Base-by-base conservation (phyloP, 2,113 vertebrate species). In the Neolamprologus cancellatus region DNA sequence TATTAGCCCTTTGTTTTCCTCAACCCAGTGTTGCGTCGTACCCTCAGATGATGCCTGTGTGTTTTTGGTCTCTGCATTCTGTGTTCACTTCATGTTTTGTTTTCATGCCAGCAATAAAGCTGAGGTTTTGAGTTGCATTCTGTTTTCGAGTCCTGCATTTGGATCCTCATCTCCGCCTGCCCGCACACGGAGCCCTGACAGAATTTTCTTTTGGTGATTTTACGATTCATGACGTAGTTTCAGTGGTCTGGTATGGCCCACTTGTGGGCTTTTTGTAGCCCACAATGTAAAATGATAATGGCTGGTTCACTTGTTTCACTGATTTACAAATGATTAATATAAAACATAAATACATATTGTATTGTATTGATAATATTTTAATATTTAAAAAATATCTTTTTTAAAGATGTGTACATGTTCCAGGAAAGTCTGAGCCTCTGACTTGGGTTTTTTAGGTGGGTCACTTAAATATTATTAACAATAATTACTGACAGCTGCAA, bases 61-160 rank as follows among this genome's bases (percentile, higher is more conserved):
- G 41, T 44, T 44, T 44, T 44, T 44, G 41, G 41, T 3, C 0
- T 44, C 41, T 44, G 13, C 41, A 44, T 0, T 44, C 5, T 0
- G 0, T 44, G 5, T 0, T 44, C 2, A 0, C 41, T 14, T 44
- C 13, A 14, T 14, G 13, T 1, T 44, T 14, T 14, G 41, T 44
- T 44, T 44, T 44, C 41, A 44, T 41, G 11, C 39, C 39, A 1
- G 11, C 39, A 41, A 13, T 14, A 44, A 44, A 14, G 41, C 5
- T 44, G 13, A 44, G 41, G 5, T 44, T 44, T 44, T 44, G 13
- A 44, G 41, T 44, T 44, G 3, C 41, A 44, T 44, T 14, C 41
- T 44, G 0, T 44, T 44, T 44, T 14, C 0, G 41, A 44, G 41
- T 44, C 41, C 41, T 44, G 13, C 13, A 14, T 44, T 44, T 44